A percentile compares a stretch with the other conserved stretches of the same genome.
phyloP scores from a whole-genome alignment of 2,888 invertebrate species.

The Lagria hirta region DNA sequence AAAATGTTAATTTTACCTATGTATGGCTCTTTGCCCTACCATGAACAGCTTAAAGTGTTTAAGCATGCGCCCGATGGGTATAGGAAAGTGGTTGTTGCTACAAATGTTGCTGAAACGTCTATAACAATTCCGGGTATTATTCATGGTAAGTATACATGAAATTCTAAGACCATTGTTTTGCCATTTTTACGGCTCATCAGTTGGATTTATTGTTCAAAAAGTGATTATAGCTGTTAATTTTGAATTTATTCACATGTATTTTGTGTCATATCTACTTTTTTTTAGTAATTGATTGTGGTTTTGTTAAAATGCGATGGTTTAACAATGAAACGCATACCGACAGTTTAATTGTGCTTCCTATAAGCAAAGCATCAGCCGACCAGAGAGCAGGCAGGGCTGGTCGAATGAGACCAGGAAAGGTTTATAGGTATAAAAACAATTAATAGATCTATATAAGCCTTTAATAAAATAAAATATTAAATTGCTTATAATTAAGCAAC shows the following conservation, averaged over 20 bases:
- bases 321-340: constrained; percentile 82
- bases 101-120: constrained; percentile 96
- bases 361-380: constrained; percentile 85
- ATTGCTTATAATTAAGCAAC: constrained; percentile 1
- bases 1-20: constrained; percentile 78
- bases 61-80: constrained; percentile 67
- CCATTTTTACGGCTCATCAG: constrained; percentile 1
- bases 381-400: constrained; percentile 95
- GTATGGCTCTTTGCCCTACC: constrained; percentile 85
- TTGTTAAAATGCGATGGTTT: constrained; percentile 91
- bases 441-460: background rate
- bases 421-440: constrained; percentile 63
- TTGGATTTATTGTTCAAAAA: too few relatives aligned
- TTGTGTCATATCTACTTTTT: too few relatives aligned
- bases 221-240: too few relatives aligned
- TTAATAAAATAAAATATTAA: constrained; percentile 4
- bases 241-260: too few relatives aligned
- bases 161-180: constrained; percentile 3
- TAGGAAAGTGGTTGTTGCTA: constrained; percentile 89
- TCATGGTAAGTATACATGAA: constrained; percentile 63
- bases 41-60: constrained; percentile 82
- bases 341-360: constrained; percentile 76
- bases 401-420: constrained; percentile 79
- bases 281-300: constrained; percentile 92
- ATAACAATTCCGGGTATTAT: constrained; percentile 92